Evolutionary conservation across 1,140 invertebrate genomes (phyloP).

Genomic region (Bombyx mori): ASM3026992v2 NC_085124.1:1097501-1098000

Average conservation of each 20-base stretch:
- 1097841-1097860: not conserved
- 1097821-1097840: not conserved
- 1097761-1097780: not conserved
- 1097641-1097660: constrained; percentile 5
- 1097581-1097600: constrained; percentile 12
- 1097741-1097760: not conserved
- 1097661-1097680: not conserved
- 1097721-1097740: not conserved
- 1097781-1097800: not conserved
- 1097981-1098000: too few species aligned
- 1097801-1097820: not conserved
- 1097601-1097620: constrained; percentile 12
- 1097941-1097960: too few species aligned
- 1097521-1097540: constrained; percentile 4
- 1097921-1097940: too few species aligned
- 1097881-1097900: too few species aligned
- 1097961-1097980: too few species aligned
- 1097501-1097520: too few species aligned
- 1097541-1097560: constrained; percentile 2
- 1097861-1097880: too few species aligned
- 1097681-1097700: not conserved
- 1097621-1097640: constrained; percentile 16
- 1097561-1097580: constrained; percentile 9
- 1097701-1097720: not conserved
- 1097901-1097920: too few species aligned